Evolutionary conservation across 2,797 vertebrate genomes (phyloP).

Genomic region (Micropoecilia bifurca): DNA sequence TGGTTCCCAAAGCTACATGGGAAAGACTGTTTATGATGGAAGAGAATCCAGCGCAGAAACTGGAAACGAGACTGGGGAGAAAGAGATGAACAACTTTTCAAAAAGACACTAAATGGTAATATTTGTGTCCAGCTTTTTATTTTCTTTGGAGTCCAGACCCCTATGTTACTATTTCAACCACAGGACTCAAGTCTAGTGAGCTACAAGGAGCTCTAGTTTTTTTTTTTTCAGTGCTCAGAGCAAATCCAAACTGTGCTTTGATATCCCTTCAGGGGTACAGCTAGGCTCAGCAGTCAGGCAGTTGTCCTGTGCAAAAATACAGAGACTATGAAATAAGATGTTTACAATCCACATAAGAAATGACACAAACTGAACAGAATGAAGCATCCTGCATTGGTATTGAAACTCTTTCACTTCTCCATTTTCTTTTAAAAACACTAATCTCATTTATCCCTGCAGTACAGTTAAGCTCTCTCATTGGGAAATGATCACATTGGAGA

Average conservation of each 20-base stretch:
- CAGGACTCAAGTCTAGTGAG: constrained; percentile 54
- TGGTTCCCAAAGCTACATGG: constrained; percentile 67
- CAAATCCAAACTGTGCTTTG: constrained; percentile 41
- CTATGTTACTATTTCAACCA: constrained; percentile 68
- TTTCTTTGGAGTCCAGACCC: constrained; percentile 74
- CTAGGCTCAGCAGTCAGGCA: constrained; percentile 52
- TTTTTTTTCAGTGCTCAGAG: constrained; percentile 47
- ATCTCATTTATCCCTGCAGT: constrained; percentile 30
- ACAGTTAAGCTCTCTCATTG: constrained; percentile 46
- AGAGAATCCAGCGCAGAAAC: constrained; percentile 56
- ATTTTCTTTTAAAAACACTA: constrained; percentile 35
- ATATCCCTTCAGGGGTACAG: constrained; percentile 51
- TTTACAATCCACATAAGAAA: constrained; percentile 52
- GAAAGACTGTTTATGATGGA: constrained; percentile 75
- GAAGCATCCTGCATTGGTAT: constrained; percentile 49
- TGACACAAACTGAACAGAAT: constrained; percentile 40
- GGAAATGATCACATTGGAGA: constrained; percentile 59
- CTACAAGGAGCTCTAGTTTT: constrained; percentile 48
- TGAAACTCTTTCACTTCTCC: constrained; percentile 44
- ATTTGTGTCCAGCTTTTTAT: constrained; percentile 70
- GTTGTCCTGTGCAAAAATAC: constrained; percentile 55
- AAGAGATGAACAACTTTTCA: constrained; percentile 63
- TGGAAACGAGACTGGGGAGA: constrained; percentile 46
- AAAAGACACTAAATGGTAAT: constrained; percentile 68
- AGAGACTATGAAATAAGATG: constrained; percentile 61